These are phyloP conservation scores for Uloborus diversus DNA, from an alignment of 1,140 invertebrate species.

Conservation along the genomic window DNA sequence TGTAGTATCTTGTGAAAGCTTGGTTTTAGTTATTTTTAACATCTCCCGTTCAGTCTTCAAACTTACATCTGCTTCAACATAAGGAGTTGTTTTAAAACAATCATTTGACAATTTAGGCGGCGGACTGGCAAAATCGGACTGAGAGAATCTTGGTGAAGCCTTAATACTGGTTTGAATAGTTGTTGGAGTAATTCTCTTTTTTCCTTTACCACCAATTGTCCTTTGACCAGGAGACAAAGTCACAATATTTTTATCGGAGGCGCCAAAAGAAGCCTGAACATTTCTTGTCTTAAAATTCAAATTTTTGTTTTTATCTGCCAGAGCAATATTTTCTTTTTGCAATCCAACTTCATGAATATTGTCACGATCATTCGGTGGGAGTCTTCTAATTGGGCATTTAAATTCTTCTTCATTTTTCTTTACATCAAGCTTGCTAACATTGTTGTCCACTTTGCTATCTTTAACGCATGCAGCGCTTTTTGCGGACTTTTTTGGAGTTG, in stretches of 20 bases:
- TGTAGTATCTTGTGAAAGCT: not conserved
- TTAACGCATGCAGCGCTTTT: not conserved
- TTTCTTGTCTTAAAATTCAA: not conserved
- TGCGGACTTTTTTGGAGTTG: not conserved
- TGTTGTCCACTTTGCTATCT: not conserved
- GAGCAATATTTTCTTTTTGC: not conserved
- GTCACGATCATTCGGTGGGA: not conserved
- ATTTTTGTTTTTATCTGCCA: not conserved
- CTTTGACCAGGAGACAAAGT: slow-evolving; percentile 23
- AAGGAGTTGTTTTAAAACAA: not conserved
- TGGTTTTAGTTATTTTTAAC: slow-evolving; percentile 8
- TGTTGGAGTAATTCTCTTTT: slow-evolving; percentile 37
- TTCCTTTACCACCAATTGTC: not conserved
- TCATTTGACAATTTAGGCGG: slow-evolving; percentile 6
- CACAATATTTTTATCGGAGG: slow-evolving; percentile 2
- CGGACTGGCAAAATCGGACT: not conserved
- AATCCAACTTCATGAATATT: not conserved
- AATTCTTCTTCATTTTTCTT: not conserved
- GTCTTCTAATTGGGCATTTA: not conserved
- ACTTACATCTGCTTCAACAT: not conserved
- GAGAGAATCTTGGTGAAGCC: slow-evolving; percentile 5
- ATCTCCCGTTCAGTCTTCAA: slow-evolving; percentile 31
- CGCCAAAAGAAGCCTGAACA: not conserved
- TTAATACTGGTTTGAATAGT: slow-evolving; percentile 1
- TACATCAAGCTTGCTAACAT: not conserved